Conservation (phyloP, 2,888 invertebrate genomes). For the Acrobasis suavella region DNA sequence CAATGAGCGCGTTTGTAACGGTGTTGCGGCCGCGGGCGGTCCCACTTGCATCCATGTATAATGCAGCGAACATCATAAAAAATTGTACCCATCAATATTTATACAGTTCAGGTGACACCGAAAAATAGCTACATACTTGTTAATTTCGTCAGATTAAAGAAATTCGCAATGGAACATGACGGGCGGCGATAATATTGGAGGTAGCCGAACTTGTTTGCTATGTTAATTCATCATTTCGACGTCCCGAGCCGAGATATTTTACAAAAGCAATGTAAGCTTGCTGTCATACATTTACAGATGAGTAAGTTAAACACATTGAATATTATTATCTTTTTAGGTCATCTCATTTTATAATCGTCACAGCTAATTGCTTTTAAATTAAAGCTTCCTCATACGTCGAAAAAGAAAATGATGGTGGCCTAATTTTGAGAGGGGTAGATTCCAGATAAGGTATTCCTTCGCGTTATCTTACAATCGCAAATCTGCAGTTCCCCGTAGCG, state of each 20-base stretch:
- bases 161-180: background rate
- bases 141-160: conserved; percentile 18
- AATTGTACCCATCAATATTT: conserved; percentile 54
- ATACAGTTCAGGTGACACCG: conserved; percentile 34
- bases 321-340: conserved; percentile 12
- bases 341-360: conserved; percentile 17
- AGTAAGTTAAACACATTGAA: conserved; percentile 12
- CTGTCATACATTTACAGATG: too few relatives aligned
- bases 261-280: background rate
- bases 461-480: conserved; percentile 31
- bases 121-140: conserved; percentile 19
- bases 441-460: conserved; percentile 31
- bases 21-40: conserved; percentile 56
- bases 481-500: conserved; percentile 43
- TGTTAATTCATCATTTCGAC: background rate
- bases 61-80: conserved; percentile 61
- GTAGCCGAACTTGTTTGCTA: background rate
- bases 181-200: background rate
- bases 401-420: conserved; percentile 27
- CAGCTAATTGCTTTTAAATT: conserved; percentile 20
- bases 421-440: conserved; percentile 29
- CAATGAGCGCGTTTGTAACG: conserved; percentile 68
- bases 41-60: conserved; percentile 50
- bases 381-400: conserved; percentile 8
- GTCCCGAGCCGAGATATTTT: background rate